Evolutionary conservation across 92 coral and sea anemone species (phyloP).

Genomic region (Zoanthus sansibaricus): DNA sequence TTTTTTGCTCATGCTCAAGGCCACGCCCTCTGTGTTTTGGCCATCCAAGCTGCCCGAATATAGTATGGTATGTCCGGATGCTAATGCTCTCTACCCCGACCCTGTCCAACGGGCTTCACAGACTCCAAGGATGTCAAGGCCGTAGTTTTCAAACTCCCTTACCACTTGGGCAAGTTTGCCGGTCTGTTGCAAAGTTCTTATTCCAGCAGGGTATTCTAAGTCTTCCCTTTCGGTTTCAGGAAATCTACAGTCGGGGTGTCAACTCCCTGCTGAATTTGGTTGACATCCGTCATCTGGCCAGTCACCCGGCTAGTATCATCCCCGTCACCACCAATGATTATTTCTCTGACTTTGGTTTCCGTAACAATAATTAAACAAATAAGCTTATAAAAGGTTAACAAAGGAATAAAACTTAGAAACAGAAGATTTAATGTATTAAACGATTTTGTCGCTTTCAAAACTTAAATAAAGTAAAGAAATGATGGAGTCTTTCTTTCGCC

Average conservation of each 20-base stretch:
- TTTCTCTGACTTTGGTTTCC: constrained; percentile 46
- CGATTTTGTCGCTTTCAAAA: too few species aligned
- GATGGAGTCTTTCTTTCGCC: too few species aligned
- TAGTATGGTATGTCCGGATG: constrained; percentile 23
- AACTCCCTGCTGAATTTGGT: constrained; percentile 48
- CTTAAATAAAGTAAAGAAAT: too few species aligned
- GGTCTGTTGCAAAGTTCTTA: too few species aligned
- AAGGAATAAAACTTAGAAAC: too few species aligned
- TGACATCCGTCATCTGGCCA: constrained; percentile 43
- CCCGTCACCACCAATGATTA: constrained; percentile 47
- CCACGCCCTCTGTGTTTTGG: constrained; percentile 34
- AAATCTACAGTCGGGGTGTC: constrained; percentile 45
- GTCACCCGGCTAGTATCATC: constrained; percentile 19
- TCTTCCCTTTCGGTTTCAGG: constrained; percentile 38
- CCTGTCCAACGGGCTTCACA: constrained; percentile 33
- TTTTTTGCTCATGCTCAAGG: constrained; percentile 29
- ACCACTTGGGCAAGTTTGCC: too few species aligned
- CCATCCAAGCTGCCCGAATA: constrained; percentile 26
- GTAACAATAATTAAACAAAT: constrained; percentile 4
- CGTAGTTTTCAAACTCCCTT: too few species aligned
- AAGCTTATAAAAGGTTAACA: too few species aligned
- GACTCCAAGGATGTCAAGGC: constrained; percentile 38
- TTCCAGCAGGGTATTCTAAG: constrained; percentile 22
- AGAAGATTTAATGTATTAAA: too few species aligned
- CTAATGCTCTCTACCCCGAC: constrained; percentile 44